These are phyloP conservation scores for Halichoeres trimaculatus DNA, from an alignment of 2,113 vertebrate genomes.

Conservation along the genomic window DNA sequence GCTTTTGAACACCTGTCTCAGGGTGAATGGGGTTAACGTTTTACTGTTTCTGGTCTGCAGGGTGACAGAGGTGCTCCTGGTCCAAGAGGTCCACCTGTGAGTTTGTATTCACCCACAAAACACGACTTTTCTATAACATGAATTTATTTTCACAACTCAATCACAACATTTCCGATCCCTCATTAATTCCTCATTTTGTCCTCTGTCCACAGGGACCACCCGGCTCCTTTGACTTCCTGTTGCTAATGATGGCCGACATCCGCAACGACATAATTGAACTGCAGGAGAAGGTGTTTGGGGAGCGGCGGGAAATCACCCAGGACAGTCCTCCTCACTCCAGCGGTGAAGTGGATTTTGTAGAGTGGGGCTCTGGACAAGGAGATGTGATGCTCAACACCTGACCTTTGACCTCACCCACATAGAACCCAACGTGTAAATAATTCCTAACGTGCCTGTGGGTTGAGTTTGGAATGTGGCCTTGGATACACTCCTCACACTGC, in stretches of 20 bases:
- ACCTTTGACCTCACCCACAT: conserved; percentile 32
- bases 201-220: conserved; percentile 79
- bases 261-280: conserved; percentile 85
- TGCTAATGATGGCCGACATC: conserved; percentile 87
- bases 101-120: conserved; percentile 34
- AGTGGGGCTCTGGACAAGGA: conserved; percentile 83
- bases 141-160: neutral
- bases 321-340: conserved; percentile 74
- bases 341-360: conserved; percentile 71
- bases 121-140: too few species aligned
- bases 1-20: too few species aligned
- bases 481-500: conserved; percentile 18
- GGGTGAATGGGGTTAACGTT: neutral
- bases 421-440: conserved; percentile 33
- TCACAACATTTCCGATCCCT: too few species aligned
- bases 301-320: conserved; percentile 71
- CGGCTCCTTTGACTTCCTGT: conserved; percentile 85
- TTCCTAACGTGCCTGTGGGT: conserved; percentile 18
- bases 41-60: conserved; percentile 53
- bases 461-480: conserved; percentile 3
- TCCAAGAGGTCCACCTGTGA: conserved; percentile 80
- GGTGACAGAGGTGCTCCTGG: conserved; percentile 82
- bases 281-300: conserved; percentile 84
- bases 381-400: conserved; percentile 74
- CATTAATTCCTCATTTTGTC: neutral